phyloP scores from a whole-genome alignment of 2,888 invertebrate genomes.

The Hesperia comma region DNA sequence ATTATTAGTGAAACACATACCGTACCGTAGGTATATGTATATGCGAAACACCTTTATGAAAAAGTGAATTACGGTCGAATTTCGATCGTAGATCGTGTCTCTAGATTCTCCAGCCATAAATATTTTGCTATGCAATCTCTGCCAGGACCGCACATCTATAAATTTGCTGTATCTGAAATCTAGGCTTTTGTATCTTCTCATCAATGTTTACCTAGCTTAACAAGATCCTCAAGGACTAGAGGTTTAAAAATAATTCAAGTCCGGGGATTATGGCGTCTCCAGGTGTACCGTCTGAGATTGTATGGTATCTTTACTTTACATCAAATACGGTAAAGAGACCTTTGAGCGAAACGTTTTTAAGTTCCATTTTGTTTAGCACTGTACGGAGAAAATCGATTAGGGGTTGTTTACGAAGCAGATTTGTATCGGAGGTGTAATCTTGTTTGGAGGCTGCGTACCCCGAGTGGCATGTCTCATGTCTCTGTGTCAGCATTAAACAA shows the following conservation, averaged over 20 bases:
- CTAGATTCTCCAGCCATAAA: too few species aligned
- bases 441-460: constrained; percentile 45
- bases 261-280: constrained; percentile 60
- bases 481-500: constrained; percentile 8
- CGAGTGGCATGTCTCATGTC: constrained; percentile 24
- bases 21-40: too few species aligned
- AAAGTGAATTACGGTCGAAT: too few species aligned
- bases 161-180: constrained; percentile 48
- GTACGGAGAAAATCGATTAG: constrained; percentile 58
- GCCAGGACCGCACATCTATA: constrained; percentile 8
- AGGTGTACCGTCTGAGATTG: constrained; percentile 60
- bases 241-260: constrained; percentile 68
- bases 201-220: constrained; percentile 54
- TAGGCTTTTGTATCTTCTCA: constrained; percentile 48
- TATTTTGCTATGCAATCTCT: too few species aligned
- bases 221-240: constrained; percentile 51
- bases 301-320: constrained; percentile 47
- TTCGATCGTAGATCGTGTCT: too few species aligned
- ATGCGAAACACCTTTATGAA: too few species aligned
- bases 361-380: constrained; percentile 42
- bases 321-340: constrained; percentile 4
- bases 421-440: constrained; percentile 68
- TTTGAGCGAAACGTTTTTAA: constrained; percentile 43
- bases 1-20: too few species aligned
- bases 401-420: constrained; percentile 65